Evolutionary conservation across 1,140 invertebrate species (phyloP).

Genomic region (Drosophila sturtevanti): DNA sequence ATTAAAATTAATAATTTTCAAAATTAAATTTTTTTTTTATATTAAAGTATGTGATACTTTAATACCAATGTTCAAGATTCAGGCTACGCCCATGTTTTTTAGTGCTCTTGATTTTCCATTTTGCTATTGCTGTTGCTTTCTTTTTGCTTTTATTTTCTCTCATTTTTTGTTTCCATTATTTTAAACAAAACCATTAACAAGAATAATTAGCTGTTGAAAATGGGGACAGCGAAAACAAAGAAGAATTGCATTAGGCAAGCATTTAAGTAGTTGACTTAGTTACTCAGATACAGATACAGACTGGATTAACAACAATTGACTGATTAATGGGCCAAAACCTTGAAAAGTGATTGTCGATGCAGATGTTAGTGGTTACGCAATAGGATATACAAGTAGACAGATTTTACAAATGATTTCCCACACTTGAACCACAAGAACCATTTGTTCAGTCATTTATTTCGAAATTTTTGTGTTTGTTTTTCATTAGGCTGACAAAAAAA

Average conservation of each 20-base stretch:
- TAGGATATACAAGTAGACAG: neutral
- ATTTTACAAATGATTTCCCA: neutral
- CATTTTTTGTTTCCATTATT: conserved; percentile 44
- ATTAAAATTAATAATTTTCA: too few species aligned
- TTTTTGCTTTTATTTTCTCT: conserved; percentile 4
- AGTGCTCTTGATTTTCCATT: conserved; percentile 18
- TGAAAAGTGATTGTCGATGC: neutral
- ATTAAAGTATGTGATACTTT: neutral
- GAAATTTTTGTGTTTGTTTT: conserved; percentile 13
- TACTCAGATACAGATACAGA: neutral
- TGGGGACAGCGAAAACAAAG: conserved; percentile 37
- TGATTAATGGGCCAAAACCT: neutral
- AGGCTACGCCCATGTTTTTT: neutral
- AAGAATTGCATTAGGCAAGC: conserved; percentile 40
- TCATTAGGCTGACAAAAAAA: conserved; percentile 5
- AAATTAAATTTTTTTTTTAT: too few species aligned
- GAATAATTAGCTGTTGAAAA: conserved; percentile 72
- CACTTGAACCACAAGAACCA: neutral
- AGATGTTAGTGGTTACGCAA: neutral
- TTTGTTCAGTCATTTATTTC: conserved; percentile 12
- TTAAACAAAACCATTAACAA: conserved; percentile 68
- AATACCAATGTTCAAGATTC: neutral
- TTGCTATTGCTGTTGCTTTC: conserved; percentile 6
- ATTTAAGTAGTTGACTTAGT: neutral
- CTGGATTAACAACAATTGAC: conserved; percentile 1